Conservation (phyloP, 2,888 invertebrate species). For the Fissipunctia ypsillon region DNA sequence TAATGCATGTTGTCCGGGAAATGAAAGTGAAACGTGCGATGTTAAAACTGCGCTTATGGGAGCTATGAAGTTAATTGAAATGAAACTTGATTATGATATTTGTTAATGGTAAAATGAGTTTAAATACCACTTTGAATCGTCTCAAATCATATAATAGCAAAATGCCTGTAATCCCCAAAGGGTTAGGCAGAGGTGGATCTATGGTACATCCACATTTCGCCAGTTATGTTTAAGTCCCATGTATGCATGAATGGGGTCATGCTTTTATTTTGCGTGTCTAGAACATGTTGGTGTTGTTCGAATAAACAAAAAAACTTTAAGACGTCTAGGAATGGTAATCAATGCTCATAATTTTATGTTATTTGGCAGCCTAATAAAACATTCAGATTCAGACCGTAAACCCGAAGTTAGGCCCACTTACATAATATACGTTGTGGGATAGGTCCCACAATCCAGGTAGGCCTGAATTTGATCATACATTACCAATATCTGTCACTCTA, state of each 20-base stretch:
- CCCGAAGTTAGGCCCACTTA: neutral
- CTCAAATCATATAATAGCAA: neutral
- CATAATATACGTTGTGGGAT: slow-evolving; percentile 1
- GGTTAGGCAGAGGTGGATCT: neutral
- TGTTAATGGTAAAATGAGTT: slow-evolving; percentile 1
- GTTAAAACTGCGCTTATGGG: slow-evolving; percentile 36
- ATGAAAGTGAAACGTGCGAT: slow-evolving; percentile 52
- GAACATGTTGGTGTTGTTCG: neutral
- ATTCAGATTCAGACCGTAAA: slow-evolving; percentile 9
- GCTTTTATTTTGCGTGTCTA: neutral
- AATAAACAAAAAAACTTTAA: neutral
- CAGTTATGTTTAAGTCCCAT: neutral
- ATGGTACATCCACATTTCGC: neutral
- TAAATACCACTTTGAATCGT: neutral
- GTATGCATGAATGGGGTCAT: neutral
- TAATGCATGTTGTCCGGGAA: slow-evolving; percentile 45
- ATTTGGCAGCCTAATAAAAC: neutral
- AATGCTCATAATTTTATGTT: neutral
- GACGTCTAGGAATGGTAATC: neutral
- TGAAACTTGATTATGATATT: slow-evolving; percentile 13
- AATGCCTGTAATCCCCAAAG: neutral
- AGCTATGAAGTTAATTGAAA: slow-evolving; percentile 5
- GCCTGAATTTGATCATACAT: slow-evolving; percentile 37
- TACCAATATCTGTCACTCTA: slow-evolving; percentile 20
- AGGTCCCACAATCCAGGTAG: too few species aligned